Percentiles rank a stretch among this genome's conserved stretches.
Evolutionary conservation across 2,113 vertebrate genomes (phyloP).

Genomic region (Perognathus longimembris): DNA sequence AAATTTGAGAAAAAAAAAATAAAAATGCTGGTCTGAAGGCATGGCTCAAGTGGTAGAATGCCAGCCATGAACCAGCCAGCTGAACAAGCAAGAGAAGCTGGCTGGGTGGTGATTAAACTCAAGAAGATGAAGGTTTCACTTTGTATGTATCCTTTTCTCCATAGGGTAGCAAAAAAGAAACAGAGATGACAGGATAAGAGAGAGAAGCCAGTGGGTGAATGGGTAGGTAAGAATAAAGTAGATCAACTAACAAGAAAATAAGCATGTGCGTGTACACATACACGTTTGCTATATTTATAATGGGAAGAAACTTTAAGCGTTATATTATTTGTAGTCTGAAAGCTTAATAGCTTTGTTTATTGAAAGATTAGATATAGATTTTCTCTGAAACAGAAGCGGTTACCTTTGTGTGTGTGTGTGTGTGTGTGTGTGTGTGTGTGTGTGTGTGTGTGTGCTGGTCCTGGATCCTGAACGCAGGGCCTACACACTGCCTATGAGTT

Average conservation of each 20-base stretch:
- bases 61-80: no score
- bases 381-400: constrained; percentile 16
- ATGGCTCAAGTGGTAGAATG: no score
- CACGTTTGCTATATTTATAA: background rate
- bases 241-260: background rate
- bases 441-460: no score
- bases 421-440: no score
- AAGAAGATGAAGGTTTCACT: background rate
- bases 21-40: no score
- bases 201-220: background rate
- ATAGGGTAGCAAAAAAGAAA: background rate
- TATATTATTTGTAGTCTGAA: background rate
- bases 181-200: background rate
- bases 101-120: background rate
- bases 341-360: background rate
- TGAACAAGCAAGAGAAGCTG: no score
- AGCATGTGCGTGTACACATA: background rate
- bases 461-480: no score
- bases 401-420: no score
- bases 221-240: background rate
- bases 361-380: constrained; percentile 11
- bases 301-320: background rate
- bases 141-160: background rate
- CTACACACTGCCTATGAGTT: no score
- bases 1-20: no score